Percentiles rank a stretch among this genome's conserved stretches.
phyloP scores from a whole-genome alignment of 2,113 vertebrate species.

The Orthonyx spaldingii region DNA sequence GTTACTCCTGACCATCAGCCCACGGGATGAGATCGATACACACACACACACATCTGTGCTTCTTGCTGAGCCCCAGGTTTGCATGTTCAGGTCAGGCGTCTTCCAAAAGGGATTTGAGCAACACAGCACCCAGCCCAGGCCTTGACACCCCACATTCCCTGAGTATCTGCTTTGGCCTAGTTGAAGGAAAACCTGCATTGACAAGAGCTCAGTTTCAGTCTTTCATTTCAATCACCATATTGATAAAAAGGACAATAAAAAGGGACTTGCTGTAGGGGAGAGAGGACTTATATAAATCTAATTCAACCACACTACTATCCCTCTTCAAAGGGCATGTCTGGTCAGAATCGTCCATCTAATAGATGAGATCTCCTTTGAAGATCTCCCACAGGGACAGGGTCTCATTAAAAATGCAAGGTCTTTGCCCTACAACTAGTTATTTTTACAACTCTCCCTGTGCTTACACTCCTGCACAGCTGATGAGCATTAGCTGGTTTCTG shows the following conservation, averaged over 20 bases:
- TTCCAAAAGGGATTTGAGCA: background rate
- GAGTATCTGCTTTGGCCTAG: background rate
- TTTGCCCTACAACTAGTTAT: slow-evolving; percentile 51
- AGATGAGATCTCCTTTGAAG: slow-evolving; percentile 35
- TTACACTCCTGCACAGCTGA: slow-evolving; percentile 1
- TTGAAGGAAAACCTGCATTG: background rate
- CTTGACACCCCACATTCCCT: background rate
- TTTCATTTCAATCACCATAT: background rate
- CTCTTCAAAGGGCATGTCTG: slow-evolving; percentile 1
- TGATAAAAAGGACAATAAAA: background rate
- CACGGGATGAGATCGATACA: background rate
- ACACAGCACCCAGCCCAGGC: background rate
- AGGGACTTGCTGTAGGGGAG: background rate
- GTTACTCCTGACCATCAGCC: background rate
- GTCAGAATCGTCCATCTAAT: background rate
- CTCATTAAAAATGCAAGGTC: slow-evolving; percentile 59
- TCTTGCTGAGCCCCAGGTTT: background rate
- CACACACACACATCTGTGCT: rapidly evolving
- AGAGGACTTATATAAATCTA: background rate
- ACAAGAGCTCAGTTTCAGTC: background rate
- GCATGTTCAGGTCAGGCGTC: background rate
- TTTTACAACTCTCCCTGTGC: slow-evolving; percentile 36
- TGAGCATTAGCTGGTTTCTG: slow-evolving; percentile 16
- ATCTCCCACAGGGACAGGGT: background rate
- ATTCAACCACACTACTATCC: background rate